These are phyloP conservation scores for Rhabdophis nuchalis DNA, from an alignment of 2,797 vertebrate genomes.

Conservation along the genomic window DNA sequence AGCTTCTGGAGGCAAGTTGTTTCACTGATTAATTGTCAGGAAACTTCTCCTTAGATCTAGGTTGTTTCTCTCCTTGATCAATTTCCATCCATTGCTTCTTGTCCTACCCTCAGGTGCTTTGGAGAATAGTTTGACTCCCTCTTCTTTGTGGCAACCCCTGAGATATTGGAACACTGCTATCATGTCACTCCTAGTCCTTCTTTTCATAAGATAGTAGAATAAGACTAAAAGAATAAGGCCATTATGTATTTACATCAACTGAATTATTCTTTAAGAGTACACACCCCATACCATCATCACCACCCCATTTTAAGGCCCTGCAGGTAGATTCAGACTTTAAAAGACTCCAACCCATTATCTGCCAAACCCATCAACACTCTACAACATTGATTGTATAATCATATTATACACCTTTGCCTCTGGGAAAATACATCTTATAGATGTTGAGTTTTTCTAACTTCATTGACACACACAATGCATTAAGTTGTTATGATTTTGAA, in stretches of 20 bases:
- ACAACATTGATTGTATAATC: constrained; percentile 2
- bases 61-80: too few species aligned
- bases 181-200: too few species aligned
- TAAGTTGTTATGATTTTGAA: constrained; percentile 51
- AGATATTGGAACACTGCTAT: too few species aligned
- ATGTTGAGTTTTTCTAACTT: constrained; percentile 52
- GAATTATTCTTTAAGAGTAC: constrained; percentile 29
- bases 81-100: too few species aligned
- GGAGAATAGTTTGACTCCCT: too few species aligned
- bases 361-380: constrained; percentile 35
- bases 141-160: too few species aligned
- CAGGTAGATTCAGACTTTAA: constrained; percentile 50
- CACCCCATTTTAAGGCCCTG: constrained; percentile 1
- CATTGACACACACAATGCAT: constrained; percentile 54
- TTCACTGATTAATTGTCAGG: too few species aligned
- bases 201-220: too few species aligned
- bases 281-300: not conserved
- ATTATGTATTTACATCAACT: constrained; percentile 46
- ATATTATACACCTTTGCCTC: constrained; percentile 13
- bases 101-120: too few species aligned
- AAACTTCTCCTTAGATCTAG: too few species aligned
- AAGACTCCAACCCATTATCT: constrained; percentile 28
- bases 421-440: constrained; percentile 23
- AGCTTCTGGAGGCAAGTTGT: too few species aligned
- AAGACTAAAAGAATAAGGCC: constrained; percentile 40